These are phyloP conservation scores for Acromyrmex heyeri DNA, from an alignment of 1,140 invertebrate genomes.

Conservation along the genomic window DNA sequence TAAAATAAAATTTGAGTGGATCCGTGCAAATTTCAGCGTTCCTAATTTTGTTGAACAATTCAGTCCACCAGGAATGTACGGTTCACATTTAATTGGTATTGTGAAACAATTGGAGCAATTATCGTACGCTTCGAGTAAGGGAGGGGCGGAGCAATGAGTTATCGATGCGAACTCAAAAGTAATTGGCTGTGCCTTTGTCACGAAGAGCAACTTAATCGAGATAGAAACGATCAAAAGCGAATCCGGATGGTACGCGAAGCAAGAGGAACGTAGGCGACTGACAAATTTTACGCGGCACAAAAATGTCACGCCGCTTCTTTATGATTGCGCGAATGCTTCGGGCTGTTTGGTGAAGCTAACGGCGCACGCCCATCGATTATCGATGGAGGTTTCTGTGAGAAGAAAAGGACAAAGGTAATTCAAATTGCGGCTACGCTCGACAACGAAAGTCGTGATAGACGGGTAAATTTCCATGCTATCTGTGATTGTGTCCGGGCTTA, in stretches of 20 bases:
- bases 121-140: not conserved
- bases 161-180: conserved; percentile 53
- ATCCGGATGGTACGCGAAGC: conserved; percentile 1
- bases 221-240: conserved; percentile 33
- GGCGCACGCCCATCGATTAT: conserved; percentile 66
- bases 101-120: conserved; percentile 48
- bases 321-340: conserved; percentile 48
- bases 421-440: conserved; percentile 49
- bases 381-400: conserved; percentile 45
- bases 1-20: conserved; percentile 8
- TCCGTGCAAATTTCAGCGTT: not conserved
- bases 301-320: conserved; percentile 42
- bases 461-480: conserved; percentile 62
- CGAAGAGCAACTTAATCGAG: conserved; percentile 45
- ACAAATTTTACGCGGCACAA: conserved; percentile 45
- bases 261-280: conserved; percentile 36
- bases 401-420: conserved; percentile 71
- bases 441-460: conserved; percentile 50
- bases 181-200: conserved; percentile 47
- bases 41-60: not conserved
- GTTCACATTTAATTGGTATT: conserved; percentile 9
- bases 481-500: conserved; percentile 12
- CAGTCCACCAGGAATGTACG: not conserved
- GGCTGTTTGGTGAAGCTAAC: conserved; percentile 54
- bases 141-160: conserved; percentile 35